Evolutionary conservation across 2,888 invertebrate species (phyloP).

Genomic region (Diplazon laetatorius): DNA sequence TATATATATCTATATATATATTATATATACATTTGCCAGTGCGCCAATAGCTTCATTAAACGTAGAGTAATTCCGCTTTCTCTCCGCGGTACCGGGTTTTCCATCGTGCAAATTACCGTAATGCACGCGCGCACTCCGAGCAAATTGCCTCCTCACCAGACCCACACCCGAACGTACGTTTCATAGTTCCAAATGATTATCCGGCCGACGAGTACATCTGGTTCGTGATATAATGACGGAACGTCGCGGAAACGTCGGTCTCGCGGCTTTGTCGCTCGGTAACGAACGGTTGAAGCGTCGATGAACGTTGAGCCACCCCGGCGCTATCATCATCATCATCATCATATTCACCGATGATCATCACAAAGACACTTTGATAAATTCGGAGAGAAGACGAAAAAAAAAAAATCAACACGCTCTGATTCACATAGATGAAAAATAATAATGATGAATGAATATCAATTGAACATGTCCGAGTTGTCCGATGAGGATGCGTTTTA

Average conservation of each 20-base stretch:
- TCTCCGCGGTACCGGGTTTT: slow-evolving; percentile 24
- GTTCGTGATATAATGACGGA: slow-evolving; percentile 52
- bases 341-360: too few species aligned
- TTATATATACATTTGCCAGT: background rate
- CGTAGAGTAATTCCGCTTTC: slow-evolving; percentile 52
- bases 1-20: too few species aligned
- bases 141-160: slow-evolving; percentile 62
- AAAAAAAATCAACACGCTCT: slow-evolving; percentile 3
- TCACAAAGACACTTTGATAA: too few species aligned
- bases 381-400: too few species aligned
- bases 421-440: slow-evolving; percentile 22
- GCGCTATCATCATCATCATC: background rate
- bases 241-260: slow-evolving; percentile 46
- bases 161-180: slow-evolving; percentile 58
- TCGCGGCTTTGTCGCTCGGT: slow-evolving; percentile 15
- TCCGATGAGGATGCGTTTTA: slow-evolving; percentile 25
- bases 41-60: slow-evolving; percentile 45
- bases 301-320: slow-evolving; percentile 23
- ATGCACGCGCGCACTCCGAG: slow-evolving; percentile 62
- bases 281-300: slow-evolving; percentile 15
- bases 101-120: slow-evolving; percentile 60
- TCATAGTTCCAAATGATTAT: slow-evolving; percentile 60
- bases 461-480: slow-evolving; percentile 21
- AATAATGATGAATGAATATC: too few species aligned
- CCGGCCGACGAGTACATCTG: slow-evolving; percentile 61